Conservation (phyloP, 2,888 invertebrate genomes). For the Empis stercorea region DNA sequence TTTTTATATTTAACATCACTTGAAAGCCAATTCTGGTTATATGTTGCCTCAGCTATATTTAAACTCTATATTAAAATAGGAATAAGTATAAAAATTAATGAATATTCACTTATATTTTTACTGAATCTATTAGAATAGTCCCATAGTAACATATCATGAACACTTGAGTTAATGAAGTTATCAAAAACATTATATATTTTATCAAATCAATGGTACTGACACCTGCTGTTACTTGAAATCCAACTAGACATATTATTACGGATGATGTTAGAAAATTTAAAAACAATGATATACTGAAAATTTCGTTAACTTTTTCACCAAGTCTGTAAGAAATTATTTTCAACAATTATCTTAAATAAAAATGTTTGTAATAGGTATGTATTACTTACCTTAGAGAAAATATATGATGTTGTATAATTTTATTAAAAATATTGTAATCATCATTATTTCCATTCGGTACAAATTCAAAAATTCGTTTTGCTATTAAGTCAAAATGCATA, state of each 20-base stretch:
- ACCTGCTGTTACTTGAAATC: conserved; percentile 27
- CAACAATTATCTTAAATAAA: too few relatives aligned
- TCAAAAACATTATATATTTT: conserved; percentile 24
- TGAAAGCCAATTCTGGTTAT: conserved; percentile 24
- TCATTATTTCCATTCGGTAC: conserved; percentile 10
- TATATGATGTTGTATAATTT: conserved; percentile 21
- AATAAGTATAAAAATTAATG: neutral
- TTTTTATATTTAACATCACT: conserved; percentile 19
- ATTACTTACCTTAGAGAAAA: conserved; percentile 16
- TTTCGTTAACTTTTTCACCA: conserved; percentile 21
- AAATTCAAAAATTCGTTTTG: conserved; percentile 15
- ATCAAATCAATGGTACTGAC: conserved; percentile 21
- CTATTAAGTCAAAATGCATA: conserved; percentile 27
- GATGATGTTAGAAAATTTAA: conserved; percentile 30
- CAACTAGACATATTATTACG: conserved; percentile 28
- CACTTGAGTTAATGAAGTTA: conserved; percentile 25
- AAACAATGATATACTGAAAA: conserved; percentile 18
- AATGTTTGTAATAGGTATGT: neutral
- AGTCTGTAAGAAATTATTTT: conserved; percentile 16
- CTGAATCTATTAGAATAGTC: conserved; percentile 25
- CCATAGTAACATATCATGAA: conserved; percentile 29
- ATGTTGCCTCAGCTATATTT: conserved; percentile 22
- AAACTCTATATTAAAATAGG: conserved; percentile 18
- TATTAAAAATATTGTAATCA: conserved; percentile 17
- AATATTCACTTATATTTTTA: conserved; percentile 10